Evolutionary conservation across 2,888 invertebrate species (phyloP), one percentile per base, ranked within the genome.

Genomic region (Athalia rosae): DNA sequence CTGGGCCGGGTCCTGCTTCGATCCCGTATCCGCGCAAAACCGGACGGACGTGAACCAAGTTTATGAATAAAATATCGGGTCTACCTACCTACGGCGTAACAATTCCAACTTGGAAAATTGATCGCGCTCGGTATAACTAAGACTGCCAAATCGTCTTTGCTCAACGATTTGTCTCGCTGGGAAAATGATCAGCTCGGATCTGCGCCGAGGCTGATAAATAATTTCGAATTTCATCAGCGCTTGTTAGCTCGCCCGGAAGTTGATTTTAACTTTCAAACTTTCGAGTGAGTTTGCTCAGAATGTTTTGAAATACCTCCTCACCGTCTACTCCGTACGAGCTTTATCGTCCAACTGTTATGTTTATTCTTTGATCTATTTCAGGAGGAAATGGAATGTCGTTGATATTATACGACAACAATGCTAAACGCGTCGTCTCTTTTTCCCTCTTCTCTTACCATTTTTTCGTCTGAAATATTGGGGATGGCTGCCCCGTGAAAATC

Each of bases 331-430:
- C 28, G 28, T 28, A 28, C 28, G 2, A 71, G 58, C 58, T 71
- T 15, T 58, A 15, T 58, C 43, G 58, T 9, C 58, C 13, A 58
- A 71, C 3, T n/a, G 71, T 11, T 53, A 9, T 71, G 71, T 71
- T 71, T 71, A 71, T 71, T 58, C 71, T 71, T 71, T 58, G 71
- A 71, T 71, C 71, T 71, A 58, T 58, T 71, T 56, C 28, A 45
- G 58, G 43, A 15, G 61, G n/a, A 15, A 8, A 15, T 28, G 15
- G 43, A 11, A 8, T 8, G 41, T 9, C 56, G 15, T 71, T 58
- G n/a, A 67, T 67, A 67, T 41, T 41, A 41, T 28, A 28, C 15
- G 47, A 67, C 28, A 41, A 67, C 67, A 67, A 67, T 67, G 53
- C 28, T 53, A 50, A 50, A 67, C 3, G 4, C 7, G 15, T 50